phyloP scores from a whole-genome alignment of 2,113 vertebrate species.

The Promerops cafer region DNA sequence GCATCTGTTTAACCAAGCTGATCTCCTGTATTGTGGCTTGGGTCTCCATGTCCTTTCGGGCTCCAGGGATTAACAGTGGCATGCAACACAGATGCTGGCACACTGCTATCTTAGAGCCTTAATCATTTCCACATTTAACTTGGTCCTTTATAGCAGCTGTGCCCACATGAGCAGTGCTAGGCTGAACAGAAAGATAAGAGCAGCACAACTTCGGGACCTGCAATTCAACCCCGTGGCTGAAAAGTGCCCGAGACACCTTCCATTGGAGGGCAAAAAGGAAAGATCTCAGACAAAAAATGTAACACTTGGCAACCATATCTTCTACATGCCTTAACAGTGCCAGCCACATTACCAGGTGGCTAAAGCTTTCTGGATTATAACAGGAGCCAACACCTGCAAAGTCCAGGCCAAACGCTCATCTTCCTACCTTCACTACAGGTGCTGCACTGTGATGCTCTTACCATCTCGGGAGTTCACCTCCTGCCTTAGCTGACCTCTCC shows the following conservation, averaged over 20 bases:
- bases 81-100: background rate
- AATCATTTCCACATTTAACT: slow-evolving; percentile 16
- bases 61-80: background rate
- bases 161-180: background rate
- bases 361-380: background rate
- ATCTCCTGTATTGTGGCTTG: background rate
- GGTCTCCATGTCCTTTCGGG: background rate
- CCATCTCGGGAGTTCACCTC: background rate
- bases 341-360: background rate
- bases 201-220: background rate
- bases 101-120: background rate
- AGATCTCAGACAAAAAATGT: accelerated
- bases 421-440: background rate
- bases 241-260: background rate
- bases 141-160: background rate
- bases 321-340: background rate
- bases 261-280: background rate
- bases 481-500: background rate
- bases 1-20: background rate
- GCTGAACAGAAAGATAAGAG: background rate
- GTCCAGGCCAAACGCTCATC: background rate
- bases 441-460: background rate
- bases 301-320: background rate
- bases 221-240: background rate
- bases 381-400: background rate